Base-by-base conservation (phyloP, 1,140 invertebrate genomes). In the Halyomorpha halys region DNA sequence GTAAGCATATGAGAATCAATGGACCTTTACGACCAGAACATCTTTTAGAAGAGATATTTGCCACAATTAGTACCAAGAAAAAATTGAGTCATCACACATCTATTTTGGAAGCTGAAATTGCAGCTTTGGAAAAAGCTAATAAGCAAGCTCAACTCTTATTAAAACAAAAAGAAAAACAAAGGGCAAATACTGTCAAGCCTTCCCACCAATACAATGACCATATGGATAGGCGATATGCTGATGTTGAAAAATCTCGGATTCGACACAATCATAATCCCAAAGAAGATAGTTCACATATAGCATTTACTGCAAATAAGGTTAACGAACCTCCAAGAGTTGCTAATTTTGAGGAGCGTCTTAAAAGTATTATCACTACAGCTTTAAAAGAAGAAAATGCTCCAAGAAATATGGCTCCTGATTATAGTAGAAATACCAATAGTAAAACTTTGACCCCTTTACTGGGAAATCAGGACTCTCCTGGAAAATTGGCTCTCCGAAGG, bases 311-410 rank as follows among this genome's bases (percentile, higher is more conserved):
- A 25, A 68, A 70, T 69, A 70, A 75, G 67, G 79, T 80, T 64
- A 84, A 87, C 69, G 87, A 91, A 73, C 85, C 89, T n/a, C 88
- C 87, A 0, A 83, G 87, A 70, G 86, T 91, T 23, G 85, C 86
- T 19, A 90, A 93, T 74, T 94, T 91, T 72, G 90, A 94, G 73
- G 90, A 94, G 73, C 79, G 90, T n/a, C 78, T 95, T 4, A 93
- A 94, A 74, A 90, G 87, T 73, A 93, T 95, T 60, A 94, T 95
- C 61, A 93, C 90, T 4, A 90, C 86, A 44, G 89, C 90, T 21
- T 74, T 95, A 4, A 93, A 94, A 73, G 90, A 93, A 72, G 89
- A 92, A 73, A 82, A 85, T 64, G 79, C 81, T 64, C 79, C 79
- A 65, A 75, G 81, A 34, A 56, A 25, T 25, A 16, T 56, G 19